Base-by-base conservation (phyloP, 2,888 invertebrate species). In the Chironomus tentans region DNA sequence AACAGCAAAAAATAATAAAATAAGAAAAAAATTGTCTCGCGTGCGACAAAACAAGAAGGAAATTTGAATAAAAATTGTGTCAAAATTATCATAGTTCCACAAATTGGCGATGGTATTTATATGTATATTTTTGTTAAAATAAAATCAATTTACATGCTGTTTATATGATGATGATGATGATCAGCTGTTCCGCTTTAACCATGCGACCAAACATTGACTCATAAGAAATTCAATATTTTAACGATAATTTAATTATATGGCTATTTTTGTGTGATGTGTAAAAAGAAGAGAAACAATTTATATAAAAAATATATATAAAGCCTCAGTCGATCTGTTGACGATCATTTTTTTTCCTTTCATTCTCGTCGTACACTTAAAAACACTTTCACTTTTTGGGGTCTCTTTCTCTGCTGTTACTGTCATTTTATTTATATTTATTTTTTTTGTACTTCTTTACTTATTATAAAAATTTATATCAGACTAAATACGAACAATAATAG, bases 241-340 rank as follows among this genome's bases (percentile, higher is more conserved):
- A 48, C 65, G 68, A 74, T 74, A 74, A 74, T 74, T 74, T 74
- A 68, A 74, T 74, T 74, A 74, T 74, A 38, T 74, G 28, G 21
- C 6, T 62, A 38, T 13, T 38, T 38, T 38, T 10, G 38, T 56
- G 7, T 56, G 18, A 56, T 15, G 15, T 18, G 6, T 18, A 56
- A 15, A 56, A 15, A 15, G 15, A 56, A 56, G 56, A 56, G 38
- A 38, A 7, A 15, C 56, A 18, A 56, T 56, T 56, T 56, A 18
- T 15, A 50, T 50, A 50, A 13, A 50, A 48, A 7, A 18, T n/a
- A n/a, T n/a, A 13, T 24, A 24, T 24, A 48, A n/a, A 7, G 56
- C 56, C 56, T 7, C 38, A 15, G 56, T n/a, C n/a, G 50, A 15
- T 50, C 50, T 50, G 48, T 50, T 50, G 50, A 62, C 22, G 56